Evolutionary conservation across 2,888 invertebrate species (phyloP).

Genomic region (Platycheirus rosarum): DNA sequence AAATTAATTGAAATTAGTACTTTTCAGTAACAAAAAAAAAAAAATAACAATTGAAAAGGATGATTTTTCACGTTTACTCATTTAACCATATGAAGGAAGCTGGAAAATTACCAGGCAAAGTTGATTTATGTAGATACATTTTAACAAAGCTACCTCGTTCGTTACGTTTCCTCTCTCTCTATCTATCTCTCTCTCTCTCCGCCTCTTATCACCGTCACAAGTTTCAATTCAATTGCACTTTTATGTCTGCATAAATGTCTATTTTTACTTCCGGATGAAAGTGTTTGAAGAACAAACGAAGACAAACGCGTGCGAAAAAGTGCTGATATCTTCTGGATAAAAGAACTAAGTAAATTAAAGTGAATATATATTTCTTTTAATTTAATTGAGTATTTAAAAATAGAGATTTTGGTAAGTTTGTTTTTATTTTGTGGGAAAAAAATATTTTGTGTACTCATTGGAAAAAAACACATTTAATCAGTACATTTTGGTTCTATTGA

Average conservation of each 20-base stretch:
- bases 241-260: slow-evolving; percentile 54
- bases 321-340: slow-evolving; percentile 12
- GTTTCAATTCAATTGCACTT: slow-evolving; percentile 55
- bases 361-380: background rate
- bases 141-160: slow-evolving; percentile 18
- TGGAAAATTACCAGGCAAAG: slow-evolving; percentile 38
- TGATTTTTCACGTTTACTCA: too few species aligned
- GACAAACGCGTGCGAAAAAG: slow-evolving; percentile 19
- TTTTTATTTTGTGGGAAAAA: background rate
- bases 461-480: slow-evolving; percentile 10
- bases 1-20: slow-evolving; percentile 24
- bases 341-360: slow-evolving; percentile 4
- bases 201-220: slow-evolving; percentile 37
- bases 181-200: too few species aligned
- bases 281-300: slow-evolving; percentile 32
- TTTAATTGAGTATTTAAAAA: background rate
- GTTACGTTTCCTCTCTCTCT: slow-evolving; percentile 5
- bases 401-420: slow-evolving; percentile 45
- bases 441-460: too few species aligned
- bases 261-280: slow-evolving; percentile 56
- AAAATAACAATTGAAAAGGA: too few species aligned
- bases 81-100: background rate
- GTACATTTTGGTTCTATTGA: background rate
- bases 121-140: slow-evolving; percentile 31
- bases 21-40: background rate